Evolutionary conservation across 2,888 invertebrate genomes (phyloP), one percentile per base, ranked within the genome.

Genomic region (Heteromyza rotundicornis): DNA sequence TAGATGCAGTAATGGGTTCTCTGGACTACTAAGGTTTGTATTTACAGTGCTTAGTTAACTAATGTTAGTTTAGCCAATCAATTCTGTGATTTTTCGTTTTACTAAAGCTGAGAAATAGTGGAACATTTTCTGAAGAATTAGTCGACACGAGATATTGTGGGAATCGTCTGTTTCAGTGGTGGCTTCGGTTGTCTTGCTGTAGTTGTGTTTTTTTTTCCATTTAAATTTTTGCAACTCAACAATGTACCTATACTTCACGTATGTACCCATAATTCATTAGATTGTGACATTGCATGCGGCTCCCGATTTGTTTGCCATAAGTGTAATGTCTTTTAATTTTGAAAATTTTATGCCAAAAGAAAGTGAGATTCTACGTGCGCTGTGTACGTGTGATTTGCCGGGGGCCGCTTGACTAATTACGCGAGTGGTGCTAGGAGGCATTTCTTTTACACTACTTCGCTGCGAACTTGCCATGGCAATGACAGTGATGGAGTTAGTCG

Each of bases 361-460:
- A 75, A 75, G 74, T 77, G 74, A 75, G 77, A 75, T 75, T 75
- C 76, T 77, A 24, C n/a, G n/a, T n/a, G 35, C n/a, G n/a, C n/a
- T n/a, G n/a, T n/a, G n/a, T n/a, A n/a, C n/a, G n/a, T n/a, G n/a
- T n/a, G n/a, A n/a, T n/a, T n/a, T n/a, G n/a, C n/a, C n/a, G n/a
- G n/a, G n/a, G n/a, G 23, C 36, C 57, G 63, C 63, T 51, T 62
- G 59, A 62, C 55, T 53, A 59, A 62, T 55, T 59, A 22, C 32
- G 47, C 19, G 24, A 52, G 7, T 52, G 24, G 24, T 8, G 7
- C 65, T 17, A 27, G n/a, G n/a, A n/a, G n/a, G n/a, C n/a, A 8
- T 52, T 8, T 52, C 17, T 65, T 66, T 69, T 64, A 70, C 72
- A 72, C 68, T 63, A 44, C 16, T 20, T 22, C 16, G n/a, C n/a